Percentiles rank a stretch among this genome's conserved stretches.
These are phyloP conservation scores for Gymnobelideus leadbeateri DNA, from an alignment of 2,113 vertebrate species.

Conservation along the genomic window DNA sequence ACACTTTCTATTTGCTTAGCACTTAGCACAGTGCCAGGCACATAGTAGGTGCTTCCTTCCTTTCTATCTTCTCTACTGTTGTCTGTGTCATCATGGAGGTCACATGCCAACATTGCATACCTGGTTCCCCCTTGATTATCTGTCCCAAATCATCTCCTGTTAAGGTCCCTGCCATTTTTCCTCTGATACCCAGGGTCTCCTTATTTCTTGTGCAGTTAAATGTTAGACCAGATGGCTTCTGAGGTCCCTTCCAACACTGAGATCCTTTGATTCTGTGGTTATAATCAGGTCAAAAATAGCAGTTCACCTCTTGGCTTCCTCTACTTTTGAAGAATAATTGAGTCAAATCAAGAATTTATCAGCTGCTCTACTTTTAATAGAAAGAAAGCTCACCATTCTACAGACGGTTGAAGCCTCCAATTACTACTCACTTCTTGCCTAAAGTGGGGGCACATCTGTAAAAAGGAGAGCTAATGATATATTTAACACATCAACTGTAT, in stretches of 20 bases:
- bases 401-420: not conserved
- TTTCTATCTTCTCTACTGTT: not conserved
- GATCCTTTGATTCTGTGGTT: not conserved
- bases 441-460: not conserved
- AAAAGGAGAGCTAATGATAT: slow-evolving; percentile 1
- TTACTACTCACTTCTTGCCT: not conserved
- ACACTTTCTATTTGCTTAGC: not conserved
- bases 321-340: not conserved
- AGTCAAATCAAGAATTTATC: slow-evolving; percentile 5
- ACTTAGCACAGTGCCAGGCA: not conserved
- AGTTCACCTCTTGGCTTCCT: slow-evolving; percentile 5
- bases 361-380: not conserved
- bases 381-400: not conserved
- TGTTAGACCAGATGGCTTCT: not conserved
- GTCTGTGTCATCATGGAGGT: not conserved
- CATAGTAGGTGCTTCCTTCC: not conserved
- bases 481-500: not conserved
- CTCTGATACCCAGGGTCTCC: not conserved
- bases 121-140: not conserved
- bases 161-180: not conserved
- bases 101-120: not conserved
- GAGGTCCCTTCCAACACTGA: not conserved
- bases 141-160: not conserved
- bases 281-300: not conserved
- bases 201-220: not conserved